Conservation (phyloP, 2,113 vertebrate genomes). For the Lasiurus cinereus region DNA sequence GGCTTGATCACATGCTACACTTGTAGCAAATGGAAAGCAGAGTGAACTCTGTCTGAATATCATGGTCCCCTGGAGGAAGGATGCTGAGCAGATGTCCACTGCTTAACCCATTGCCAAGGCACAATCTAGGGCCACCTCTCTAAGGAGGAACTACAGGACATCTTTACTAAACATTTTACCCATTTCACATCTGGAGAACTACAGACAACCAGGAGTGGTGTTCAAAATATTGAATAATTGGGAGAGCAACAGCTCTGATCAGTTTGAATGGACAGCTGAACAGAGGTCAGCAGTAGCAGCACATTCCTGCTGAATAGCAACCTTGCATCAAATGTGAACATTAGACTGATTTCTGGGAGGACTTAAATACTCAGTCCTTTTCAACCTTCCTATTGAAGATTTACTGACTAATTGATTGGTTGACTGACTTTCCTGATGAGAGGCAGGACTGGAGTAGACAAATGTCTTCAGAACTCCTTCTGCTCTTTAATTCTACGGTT, state of each 20-base stretch:
- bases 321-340: neutral
- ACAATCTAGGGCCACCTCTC: neutral
- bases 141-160: neutral
- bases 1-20: neutral
- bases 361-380: neutral
- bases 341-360: neutral
- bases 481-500: slow-evolving; percentile 30
- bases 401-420: neutral
- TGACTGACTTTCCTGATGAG: neutral
- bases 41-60: neutral
- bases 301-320: neutral
- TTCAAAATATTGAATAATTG: neutral
- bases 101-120: neutral
- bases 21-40: neutral
- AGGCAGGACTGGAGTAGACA: neutral
- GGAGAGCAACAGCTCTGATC: neutral
- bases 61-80: neutral
- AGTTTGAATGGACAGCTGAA: neutral
- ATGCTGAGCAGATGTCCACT: neutral
- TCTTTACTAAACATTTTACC: neutral
- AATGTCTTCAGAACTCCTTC: neutral
- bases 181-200: neutral
- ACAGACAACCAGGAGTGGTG: neutral
- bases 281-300: neutral
- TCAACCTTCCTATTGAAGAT: slow-evolving; percentile 1